Base-by-base conservation (phyloP, 2,888 invertebrate species). In the Hedya salicella region DNA sequence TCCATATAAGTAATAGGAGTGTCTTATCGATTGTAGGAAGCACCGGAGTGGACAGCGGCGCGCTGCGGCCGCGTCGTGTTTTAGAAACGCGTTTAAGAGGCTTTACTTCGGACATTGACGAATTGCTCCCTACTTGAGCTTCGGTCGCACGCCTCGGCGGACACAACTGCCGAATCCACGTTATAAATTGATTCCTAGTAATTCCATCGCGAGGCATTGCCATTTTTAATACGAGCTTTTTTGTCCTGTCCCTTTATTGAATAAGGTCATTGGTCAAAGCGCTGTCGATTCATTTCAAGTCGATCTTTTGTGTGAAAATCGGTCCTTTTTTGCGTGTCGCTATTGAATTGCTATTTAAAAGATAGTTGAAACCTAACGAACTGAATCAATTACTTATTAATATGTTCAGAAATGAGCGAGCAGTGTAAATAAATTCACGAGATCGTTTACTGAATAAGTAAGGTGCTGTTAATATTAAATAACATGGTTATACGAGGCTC, bases 61-160 rank as follows among this genome's bases (percentile, higher is more conserved):
- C 70, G 75, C 73, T 71, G 77, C 73, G 71, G 71, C 71, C 62
- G 69, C 72, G 75, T 73, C 83, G 83, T 82, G 85, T 86, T 86
- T 86, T 85, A 87, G 86, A 86, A 66, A 85, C 83, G 82, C 82
- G 82, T 87, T 86, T 85, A 83, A 83, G 85, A 81, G 87, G 86
- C 84, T 89, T 88, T 85, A 85, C 78, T 78, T 74, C 63, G 77
- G 89, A 90, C 89, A 87, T 79, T 89, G 90, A 90, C 83, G 82
- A 82, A 89, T 89, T 80, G 81, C 80, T 61, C 79, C 77, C 77
- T 78, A 78, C 82, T 82, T 79, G 76, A 74, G 80, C 76, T 66
- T 57, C 62, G 78, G 77, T 78, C 77, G 74, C 79, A 73, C 75
- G 73, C 77, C 73, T 75, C 76, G 68, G 39, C 64, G 69, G 69